Percentiles rank a stretch among this genome's conserved stretches.
phyloP scores from a whole-genome alignment of 1,140 invertebrate species.

The Drosophila triauraria region DNA sequence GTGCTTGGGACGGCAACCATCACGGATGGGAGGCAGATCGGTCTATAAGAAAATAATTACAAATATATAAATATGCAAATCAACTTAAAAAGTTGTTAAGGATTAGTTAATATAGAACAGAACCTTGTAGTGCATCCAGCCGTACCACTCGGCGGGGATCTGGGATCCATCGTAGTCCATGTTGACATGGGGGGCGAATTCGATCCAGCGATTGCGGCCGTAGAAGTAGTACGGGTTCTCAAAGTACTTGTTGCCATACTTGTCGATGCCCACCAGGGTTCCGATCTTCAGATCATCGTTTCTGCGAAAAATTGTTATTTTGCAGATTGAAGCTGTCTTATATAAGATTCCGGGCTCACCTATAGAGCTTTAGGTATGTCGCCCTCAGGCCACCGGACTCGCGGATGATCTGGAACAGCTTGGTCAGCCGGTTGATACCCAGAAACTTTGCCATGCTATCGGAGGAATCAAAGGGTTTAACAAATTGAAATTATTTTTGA shows the following conservation, averaged over 20 bases:
- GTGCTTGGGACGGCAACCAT: constrained; percentile 91
- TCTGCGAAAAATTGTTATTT: constrained; percentile 85
- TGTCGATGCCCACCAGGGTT: constrained; percentile 95
- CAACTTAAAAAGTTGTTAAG: too few relatives aligned
- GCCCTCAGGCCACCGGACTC: constrained; percentile 92
- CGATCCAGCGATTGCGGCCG: constrained; percentile 97
- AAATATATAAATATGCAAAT: too few relatives aligned
- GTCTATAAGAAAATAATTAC: constrained; percentile 55
- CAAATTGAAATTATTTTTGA: constrained; percentile 19
- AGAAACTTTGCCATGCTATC: constrained; percentile 87
- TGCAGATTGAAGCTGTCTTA: constrained; percentile 72
- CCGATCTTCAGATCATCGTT: constrained; percentile 95
- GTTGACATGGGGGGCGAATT: constrained; percentile 90
- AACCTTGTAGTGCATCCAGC: constrained; percentile 93
- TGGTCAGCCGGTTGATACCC: constrained; percentile 90
- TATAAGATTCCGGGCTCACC: constrained; percentile 87
- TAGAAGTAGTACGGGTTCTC: constrained; percentile 96
- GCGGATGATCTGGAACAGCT: constrained; percentile 89
- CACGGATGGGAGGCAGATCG: constrained; percentile 87
- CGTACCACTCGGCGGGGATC: constrained; percentile 96
- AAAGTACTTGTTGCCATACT: constrained; percentile 98
- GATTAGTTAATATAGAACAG: neutral
- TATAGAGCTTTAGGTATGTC: constrained; percentile 90
- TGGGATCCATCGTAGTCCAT: constrained; percentile 98
- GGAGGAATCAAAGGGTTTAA: neutral